These are phyloP conservation scores for Borostomias antarcticus DNA, from an alignment of 2,797 vertebrate species.

Conservation along the genomic window DNA sequence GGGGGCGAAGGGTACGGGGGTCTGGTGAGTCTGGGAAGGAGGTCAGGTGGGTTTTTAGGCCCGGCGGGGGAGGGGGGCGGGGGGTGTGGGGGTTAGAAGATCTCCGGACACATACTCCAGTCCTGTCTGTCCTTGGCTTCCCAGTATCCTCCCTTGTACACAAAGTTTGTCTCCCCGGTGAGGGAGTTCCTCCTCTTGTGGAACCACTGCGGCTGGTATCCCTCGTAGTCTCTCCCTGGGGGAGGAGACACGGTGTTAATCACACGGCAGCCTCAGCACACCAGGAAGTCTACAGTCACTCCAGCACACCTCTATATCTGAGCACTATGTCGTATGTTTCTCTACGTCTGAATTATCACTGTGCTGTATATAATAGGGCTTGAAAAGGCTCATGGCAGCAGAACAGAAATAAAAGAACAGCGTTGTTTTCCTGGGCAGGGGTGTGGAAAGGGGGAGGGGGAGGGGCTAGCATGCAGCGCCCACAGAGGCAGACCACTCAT, in stretches of 20 bases:
- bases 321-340: slow-evolving; percentile 4
- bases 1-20: background rate
- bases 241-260: slow-evolving; percentile 14
- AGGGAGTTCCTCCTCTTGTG: slow-evolving; percentile 86
- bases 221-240: slow-evolving; percentile 87
- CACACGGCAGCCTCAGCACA: slow-evolving; percentile 7
- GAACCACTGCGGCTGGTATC: slow-evolving; percentile 92
- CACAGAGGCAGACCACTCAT: slow-evolving; percentile 62
- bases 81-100: slow-evolving; percentile 85
- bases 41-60: slow-evolving; percentile 28
- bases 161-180: slow-evolving; percentile 87
- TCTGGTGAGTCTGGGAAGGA: background rate
- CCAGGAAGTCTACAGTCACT: background rate
- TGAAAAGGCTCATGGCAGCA: slow-evolving; percentile 59
- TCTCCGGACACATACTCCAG: slow-evolving; percentile 89
- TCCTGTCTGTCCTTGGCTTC: slow-evolving; percentile 91
- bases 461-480: slow-evolving; percentile 65
- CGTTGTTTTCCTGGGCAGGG: slow-evolving; percentile 43
- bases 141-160: slow-evolving; percentile 98
- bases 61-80: background rate
- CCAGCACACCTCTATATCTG: background rate
- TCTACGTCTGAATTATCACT: slow-evolving; percentile 33
- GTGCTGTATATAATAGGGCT: slow-evolving; percentile 9
- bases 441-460: slow-evolving; percentile 54
- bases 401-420: slow-evolving; percentile 40